Evolutionary conservation across 2,888 invertebrate species (phyloP).

Genomic region (Rotaria magnacalcarata): DNA sequence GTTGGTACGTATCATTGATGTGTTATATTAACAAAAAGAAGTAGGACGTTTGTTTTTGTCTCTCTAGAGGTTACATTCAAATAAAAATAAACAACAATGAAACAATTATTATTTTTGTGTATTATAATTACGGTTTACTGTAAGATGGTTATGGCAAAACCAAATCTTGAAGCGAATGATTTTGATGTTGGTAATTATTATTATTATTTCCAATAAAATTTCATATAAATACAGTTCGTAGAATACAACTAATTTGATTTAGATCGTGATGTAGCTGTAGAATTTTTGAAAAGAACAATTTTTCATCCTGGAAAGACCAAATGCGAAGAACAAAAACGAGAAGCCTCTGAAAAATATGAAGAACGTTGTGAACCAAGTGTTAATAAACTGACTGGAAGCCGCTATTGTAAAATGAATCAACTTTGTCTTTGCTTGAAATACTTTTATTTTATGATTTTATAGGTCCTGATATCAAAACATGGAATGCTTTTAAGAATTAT

Average conservation of each 20-base stretch:
- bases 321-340: conserved; percentile 32
- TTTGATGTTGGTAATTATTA: neutral
- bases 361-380: conserved; percentile 23
- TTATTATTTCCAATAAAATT: neutral
- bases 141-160: neutral
- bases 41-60: no score
- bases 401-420: neutral
- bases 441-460: no score
- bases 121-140: neutral
- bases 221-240: neutral
- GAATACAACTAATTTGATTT: neutral
- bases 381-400: neutral
- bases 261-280: neutral
- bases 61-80: no score
- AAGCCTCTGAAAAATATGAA: conserved; percentile 29
- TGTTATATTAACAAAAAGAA: no score
- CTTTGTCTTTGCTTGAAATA: no score
- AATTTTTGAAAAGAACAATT: neutral
- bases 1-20: neutral
- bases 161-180: neutral
- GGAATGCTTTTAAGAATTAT: conserved; percentile 3
- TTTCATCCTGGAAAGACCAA: conserved; percentile 26
- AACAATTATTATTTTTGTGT: neutral
- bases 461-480: conserved; percentile 30
- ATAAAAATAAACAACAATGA: neutral